These are phyloP conservation scores for Polypterus bichir DNA, from an alignment of 2,113 vertebrate species.

Conservation along the genomic window DNA sequence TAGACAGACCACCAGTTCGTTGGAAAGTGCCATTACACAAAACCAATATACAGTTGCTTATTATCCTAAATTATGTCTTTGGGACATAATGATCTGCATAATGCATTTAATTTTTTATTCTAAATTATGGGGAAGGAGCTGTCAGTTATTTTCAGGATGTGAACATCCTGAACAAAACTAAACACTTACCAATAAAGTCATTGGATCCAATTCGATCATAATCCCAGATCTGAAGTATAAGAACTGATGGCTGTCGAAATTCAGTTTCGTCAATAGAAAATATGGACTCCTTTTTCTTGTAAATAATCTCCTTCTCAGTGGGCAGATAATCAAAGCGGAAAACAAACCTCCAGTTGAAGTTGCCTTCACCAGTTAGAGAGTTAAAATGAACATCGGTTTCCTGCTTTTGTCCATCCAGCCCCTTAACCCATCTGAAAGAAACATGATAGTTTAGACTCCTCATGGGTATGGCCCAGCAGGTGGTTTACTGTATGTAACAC, in stretches of 20 bases:
- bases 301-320: constrained; percentile 74
- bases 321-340: constrained; percentile 83
- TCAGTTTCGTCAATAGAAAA: constrained; percentile 78
- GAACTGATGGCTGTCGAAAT: constrained; percentile 68
- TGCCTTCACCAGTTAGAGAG: constrained; percentile 85
- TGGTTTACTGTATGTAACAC: no score
- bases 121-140: background rate
- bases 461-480: no score
- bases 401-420: constrained; percentile 73
- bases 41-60: no score
- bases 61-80: no score
- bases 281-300: constrained; percentile 71
- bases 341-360: constrained; percentile 91
- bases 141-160: background rate
- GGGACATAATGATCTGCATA: no score
- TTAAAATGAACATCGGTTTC: constrained; percentile 92
- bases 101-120: no score
- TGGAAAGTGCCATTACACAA: no score
- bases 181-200: constrained; percentile 72
- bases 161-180: constrained; percentile 10
- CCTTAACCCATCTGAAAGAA: constrained; percentile 78
- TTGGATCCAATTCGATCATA: constrained; percentile 79
- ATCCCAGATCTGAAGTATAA: constrained; percentile 86
- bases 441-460: background rate
- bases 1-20: no score